Base-by-base conservation (phyloP, 2,113 vertebrate genomes). In the Eira barbara region DNA sequence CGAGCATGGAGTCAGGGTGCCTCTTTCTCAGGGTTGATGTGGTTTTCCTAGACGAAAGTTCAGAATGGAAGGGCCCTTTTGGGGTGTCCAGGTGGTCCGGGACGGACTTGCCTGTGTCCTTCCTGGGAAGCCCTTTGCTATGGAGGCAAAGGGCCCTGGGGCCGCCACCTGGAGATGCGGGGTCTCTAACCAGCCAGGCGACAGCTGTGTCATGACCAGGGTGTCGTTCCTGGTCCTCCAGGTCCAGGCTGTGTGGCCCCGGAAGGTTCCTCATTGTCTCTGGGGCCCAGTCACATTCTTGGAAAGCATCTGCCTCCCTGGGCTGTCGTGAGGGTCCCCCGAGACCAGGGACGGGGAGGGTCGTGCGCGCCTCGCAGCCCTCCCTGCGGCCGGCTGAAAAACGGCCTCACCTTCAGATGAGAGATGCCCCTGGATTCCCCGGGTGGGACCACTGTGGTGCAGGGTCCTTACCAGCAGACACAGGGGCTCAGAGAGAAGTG, bases 151-250 rank as follows among this genome's bases (percentile, higher is more conserved):
- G 29, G 34, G 31, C 23, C 31, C 71, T 52, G 25, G 7, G 12
- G 81, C 4, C 1, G 21, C 42, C 84, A 18, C 0, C 0, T 3
- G 34, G 49, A 31, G n/a, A 31, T 0, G 7, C 6, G 4, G 14
- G 63, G 63, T 13, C 17, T 2, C 0, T 10, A 2, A 1, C 45
- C 0, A 29, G 23, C 0, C 10, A 69, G 59, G 42, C 0, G 7
- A 14, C 2, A 25, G 25, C 2, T 1, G 34, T 0, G 0, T 10
- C 3, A 17, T 1, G 39, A 45, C 73, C 73, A 4, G 1, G 36
- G 20, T 25, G 25, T 29, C 42, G 4, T 74, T 17, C 34, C 3
- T 1, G 2, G 12, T 8, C 23, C 57, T 80, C 65, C 57, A 34
- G 55, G 45, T 7, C 25, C 57, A 79, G 87, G 91, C 63, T 85